Evolutionary conservation across 2,888 invertebrate genomes (phyloP).

Genomic region (Dyspetes luteomarginatus): DNA sequence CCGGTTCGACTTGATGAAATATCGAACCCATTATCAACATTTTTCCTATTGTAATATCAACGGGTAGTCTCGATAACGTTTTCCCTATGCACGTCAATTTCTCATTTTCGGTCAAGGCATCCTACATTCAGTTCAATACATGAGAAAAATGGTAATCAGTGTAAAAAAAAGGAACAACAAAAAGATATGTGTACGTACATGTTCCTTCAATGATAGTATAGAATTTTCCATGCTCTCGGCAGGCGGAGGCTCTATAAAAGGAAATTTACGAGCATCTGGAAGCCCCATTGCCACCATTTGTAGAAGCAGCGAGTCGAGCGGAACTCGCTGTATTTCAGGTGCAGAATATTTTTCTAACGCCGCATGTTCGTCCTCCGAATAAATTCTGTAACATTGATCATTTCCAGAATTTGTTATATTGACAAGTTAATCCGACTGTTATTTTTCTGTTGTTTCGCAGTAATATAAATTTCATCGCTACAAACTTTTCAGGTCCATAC

Average conservation of each 20-base stretch:
- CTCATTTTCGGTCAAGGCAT: constrained; percentile 91
- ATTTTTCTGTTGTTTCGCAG: too few relatives aligned
- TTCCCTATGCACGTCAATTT: constrained; percentile 94
- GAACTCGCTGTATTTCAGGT: constrained; percentile 97
- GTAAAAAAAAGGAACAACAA: constrained; percentile 5
- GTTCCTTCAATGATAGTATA: constrained; percentile 93
- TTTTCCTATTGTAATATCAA: constrained; percentile 97
- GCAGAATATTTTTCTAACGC: constrained; percentile 93
- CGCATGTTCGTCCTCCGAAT: constrained; percentile 92
- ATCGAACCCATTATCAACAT: constrained; percentile 96
- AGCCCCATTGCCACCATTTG: constrained; percentile 98
- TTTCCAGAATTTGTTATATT: too few relatives aligned
- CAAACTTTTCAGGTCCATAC: too few relatives aligned
- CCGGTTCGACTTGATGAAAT: constrained; percentile 94
- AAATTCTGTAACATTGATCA: constrained; percentile 86
- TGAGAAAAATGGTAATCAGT: constrained; percentile 33
- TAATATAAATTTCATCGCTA: too few relatives aligned
- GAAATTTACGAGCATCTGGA: constrained; percentile 95
- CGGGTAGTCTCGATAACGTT: constrained; percentile 94
- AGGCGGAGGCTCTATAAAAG: constrained; percentile 97
- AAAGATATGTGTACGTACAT: constrained; percentile 84
- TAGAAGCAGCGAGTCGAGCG: constrained; percentile 94
- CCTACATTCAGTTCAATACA: constrained; percentile 84
- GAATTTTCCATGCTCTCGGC: constrained; percentile 93
- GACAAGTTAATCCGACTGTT: too few relatives aligned